A percentile compares a stretch with the other conserved stretches of the same genome.
Conservation (phyloP, 2,113 vertebrate genomes). For the Semnornis frantzii region DNA sequence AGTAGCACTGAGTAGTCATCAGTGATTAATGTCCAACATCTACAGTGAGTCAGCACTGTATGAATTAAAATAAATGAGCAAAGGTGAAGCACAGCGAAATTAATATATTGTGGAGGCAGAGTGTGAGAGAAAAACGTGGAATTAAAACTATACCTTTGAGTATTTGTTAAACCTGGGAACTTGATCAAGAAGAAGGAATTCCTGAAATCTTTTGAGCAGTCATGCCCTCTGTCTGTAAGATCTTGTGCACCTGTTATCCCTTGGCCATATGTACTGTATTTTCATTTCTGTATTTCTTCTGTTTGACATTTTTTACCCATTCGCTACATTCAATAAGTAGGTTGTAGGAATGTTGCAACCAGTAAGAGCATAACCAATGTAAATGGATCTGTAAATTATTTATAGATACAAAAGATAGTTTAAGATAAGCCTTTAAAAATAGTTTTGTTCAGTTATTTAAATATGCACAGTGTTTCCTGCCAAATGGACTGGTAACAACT, state of each 20-base stretch:
- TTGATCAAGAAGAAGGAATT: background rate
- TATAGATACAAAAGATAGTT: background rate
- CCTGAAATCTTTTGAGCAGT: background rate
- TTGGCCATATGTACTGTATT: background rate
- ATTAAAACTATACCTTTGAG: background rate
- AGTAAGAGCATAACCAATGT: background rate
- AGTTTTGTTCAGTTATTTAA: slow-evolving; percentile 9
- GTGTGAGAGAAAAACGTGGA: background rate
- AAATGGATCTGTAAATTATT: background rate
- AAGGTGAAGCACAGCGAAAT: slow-evolving; percentile 4
- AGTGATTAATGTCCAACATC: slow-evolving; percentile 2
- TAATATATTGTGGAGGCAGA: background rate
- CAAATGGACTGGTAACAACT: background rate
- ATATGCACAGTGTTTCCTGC: background rate
- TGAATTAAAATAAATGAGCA: slow-evolving; percentile 22
- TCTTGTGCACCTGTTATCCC: background rate
- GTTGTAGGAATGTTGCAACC: background rate
- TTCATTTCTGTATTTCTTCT: background rate
- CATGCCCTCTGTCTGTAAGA: background rate
- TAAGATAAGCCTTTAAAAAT: background rate
- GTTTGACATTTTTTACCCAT: background rate
- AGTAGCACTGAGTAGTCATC: background rate
- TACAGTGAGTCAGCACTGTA: background rate
- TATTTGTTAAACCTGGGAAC: background rate
- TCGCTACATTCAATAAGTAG: background rate